Evolutionary conservation across 2,113 vertebrate species (phyloP).

Genomic region (Cervus canadensis): DNA sequence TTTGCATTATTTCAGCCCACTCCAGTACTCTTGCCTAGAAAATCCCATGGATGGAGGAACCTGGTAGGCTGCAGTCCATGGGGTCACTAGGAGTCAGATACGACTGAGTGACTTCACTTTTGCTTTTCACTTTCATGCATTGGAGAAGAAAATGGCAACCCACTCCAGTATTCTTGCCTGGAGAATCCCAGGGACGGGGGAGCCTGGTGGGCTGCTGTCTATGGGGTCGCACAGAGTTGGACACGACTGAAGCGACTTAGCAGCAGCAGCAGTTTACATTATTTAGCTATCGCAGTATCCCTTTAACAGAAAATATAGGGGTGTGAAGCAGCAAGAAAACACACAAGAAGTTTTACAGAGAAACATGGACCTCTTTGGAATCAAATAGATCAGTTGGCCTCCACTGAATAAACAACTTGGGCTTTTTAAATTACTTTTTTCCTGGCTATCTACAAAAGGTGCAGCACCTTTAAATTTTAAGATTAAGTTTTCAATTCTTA

Average conservation of each 20-base stretch:
- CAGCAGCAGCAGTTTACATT: neutral
- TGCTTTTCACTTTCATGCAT: neutral
- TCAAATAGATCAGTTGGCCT: neutral
- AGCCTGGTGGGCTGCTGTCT: neutral
- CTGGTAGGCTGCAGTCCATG: neutral
- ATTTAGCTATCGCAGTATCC: neutral
- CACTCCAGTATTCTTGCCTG: neutral
- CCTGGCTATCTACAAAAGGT: neutral
- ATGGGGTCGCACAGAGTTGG: accelerated
- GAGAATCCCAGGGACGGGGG: neutral
- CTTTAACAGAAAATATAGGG: neutral
- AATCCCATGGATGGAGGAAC: neutral
- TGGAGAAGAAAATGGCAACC: neutral
- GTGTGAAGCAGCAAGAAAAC: neutral
- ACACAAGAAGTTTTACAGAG: neutral
- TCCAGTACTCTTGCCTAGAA: neutral
- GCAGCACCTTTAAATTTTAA: constrained; percentile 37
- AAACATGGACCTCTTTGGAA: neutral
- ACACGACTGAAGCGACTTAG: neutral
- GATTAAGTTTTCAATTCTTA: constrained; percentile 20
- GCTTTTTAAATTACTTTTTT: neutral
- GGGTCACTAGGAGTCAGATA: neutral
- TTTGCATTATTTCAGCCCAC: neutral
- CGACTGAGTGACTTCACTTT: neutral
- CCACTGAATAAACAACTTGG: neutral